Conservation (phyloP, 2,797 vertebrate species). For the Mergus octosetaceus region DNA sequence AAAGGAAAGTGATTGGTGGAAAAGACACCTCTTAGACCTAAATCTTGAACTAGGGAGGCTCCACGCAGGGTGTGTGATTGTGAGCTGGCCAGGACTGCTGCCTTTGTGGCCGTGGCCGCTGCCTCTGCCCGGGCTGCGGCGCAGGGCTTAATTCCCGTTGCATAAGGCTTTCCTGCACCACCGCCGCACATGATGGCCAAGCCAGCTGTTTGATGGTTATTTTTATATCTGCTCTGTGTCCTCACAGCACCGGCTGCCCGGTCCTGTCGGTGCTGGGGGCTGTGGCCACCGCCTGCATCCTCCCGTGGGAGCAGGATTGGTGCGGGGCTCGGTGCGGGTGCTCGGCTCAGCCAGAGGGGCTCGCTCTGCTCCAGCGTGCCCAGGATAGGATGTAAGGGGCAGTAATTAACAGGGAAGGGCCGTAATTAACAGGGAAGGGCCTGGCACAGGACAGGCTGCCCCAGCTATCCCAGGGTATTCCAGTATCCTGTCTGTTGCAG, state of each 20-base stretch:
- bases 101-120: background rate
- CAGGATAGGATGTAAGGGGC: background rate
- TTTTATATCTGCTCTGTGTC: background rate
- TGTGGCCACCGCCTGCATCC: background rate
- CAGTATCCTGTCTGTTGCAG: background rate
- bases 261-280: background rate
- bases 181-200: rapidly evolving
- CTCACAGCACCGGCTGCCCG: rapidly evolving
- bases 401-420: background rate
- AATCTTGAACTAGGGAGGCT: background rate
- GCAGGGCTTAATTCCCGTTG: background rate
- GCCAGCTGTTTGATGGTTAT: constrained; percentile 56
- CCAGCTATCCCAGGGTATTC: constrained; percentile 33
- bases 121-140: rapidly evolving
- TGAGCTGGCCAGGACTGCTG: background rate
- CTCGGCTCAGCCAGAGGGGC: too few relatives aligned
- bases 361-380: too few relatives aligned
- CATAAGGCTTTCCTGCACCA: background rate
- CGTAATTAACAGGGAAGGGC: background rate
- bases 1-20: rapidly evolving
- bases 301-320: rapidly evolving
- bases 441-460: constrained; percentile 23
- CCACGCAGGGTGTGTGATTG: rapidly evolving
- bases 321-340: rapidly evolving
- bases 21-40: background rate